Conservation (phyloP, 2,888 invertebrate genomes). For the Gymnosoma rotundatum region DNA sequence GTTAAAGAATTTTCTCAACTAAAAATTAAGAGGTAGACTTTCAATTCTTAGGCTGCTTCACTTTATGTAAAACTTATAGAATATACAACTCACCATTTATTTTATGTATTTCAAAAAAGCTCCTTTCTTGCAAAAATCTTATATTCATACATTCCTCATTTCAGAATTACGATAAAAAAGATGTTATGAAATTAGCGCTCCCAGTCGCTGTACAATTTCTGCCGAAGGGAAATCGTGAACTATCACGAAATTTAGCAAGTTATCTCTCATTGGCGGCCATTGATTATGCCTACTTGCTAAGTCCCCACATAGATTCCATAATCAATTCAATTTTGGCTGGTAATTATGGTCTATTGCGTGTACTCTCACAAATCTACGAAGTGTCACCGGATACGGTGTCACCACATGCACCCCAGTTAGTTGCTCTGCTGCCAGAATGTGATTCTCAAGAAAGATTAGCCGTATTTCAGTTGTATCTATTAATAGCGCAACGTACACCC, state of each 20-base stretch:
- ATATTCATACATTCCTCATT: conserved; percentile 37
- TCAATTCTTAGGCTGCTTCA: too few species aligned
- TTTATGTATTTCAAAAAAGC: too few species aligned
- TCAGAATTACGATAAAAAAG: conserved; percentile 85
- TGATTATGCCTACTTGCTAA: conserved; percentile 92
- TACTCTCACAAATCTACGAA: conserved; percentile 94
- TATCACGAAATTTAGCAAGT: conserved; percentile 94
- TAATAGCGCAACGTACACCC: conserved; percentile 91
- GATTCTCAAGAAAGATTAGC: conserved; percentile 93
- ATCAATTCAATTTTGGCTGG: conserved; percentile 95
- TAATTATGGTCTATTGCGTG: conserved; percentile 93
- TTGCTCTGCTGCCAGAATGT: conserved; percentile 89
- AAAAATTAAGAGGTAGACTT: too few species aligned
- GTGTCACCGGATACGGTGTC: conserved; percentile 93
- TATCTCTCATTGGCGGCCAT: conserved; percentile 96
- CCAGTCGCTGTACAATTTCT: conserved; percentile 96
- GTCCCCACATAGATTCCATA: conserved; percentile 93
- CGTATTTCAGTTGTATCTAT: conserved; percentile 90
- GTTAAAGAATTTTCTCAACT: too few species aligned
- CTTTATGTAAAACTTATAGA: too few species aligned
- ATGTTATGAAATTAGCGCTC: conserved; percentile 85
- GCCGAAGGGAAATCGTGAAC: conserved; percentile 93
- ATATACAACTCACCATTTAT: too few species aligned
- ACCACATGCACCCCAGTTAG: conserved; percentile 91
- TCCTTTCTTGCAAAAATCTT: background rate